Conservation (phyloP, 1,140 invertebrate species). For the Drosophila pectinifera region DNA sequence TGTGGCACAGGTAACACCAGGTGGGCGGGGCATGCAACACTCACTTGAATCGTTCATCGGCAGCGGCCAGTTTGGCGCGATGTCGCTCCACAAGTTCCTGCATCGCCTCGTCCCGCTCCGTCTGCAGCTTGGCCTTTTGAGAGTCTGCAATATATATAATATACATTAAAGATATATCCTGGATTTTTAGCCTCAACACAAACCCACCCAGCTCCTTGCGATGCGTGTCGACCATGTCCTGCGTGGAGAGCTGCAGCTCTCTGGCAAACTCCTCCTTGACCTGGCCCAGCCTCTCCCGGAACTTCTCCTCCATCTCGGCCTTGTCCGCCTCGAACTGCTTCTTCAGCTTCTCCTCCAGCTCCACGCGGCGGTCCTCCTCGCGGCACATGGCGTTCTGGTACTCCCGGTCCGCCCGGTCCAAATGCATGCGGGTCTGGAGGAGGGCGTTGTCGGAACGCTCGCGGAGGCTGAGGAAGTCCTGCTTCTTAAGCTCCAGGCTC, state of each 20-base stretch:
- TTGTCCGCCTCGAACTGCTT: conserved; percentile 78
- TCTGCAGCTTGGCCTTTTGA: conserved; percentile 86
- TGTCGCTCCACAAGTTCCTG: conserved; percentile 86
- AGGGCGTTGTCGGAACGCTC: conserved; percentile 79
- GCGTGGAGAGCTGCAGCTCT: conserved; percentile 80
- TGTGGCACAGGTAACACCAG: neutral
- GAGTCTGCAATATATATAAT: too few species aligned
- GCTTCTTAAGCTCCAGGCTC: conserved; percentile 86
- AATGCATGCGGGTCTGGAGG: conserved; percentile 83
- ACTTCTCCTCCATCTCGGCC: conserved; percentile 82
- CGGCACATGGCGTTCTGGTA: conserved; percentile 87
- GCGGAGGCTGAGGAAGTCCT: conserved; percentile 77
- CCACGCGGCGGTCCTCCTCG: conserved; percentile 86
- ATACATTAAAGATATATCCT: too few species aligned
- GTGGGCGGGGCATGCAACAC: conserved; percentile 30
- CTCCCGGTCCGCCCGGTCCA: conserved; percentile 82
- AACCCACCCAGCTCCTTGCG: conserved; percentile 87
- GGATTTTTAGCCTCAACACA: too few species aligned
- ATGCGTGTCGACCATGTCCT: conserved; percentile 87
- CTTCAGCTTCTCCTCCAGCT: conserved; percentile 62
- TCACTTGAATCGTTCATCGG: conserved; percentile 85
- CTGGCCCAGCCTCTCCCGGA: conserved; percentile 76
- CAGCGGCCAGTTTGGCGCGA: conserved; percentile 85
- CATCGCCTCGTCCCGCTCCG: conserved; percentile 86
- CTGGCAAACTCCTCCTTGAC: conserved; percentile 84